phyloP scores from a whole-genome alignment of 2,888 invertebrate species.

The Mimachlamys varia region DNA sequence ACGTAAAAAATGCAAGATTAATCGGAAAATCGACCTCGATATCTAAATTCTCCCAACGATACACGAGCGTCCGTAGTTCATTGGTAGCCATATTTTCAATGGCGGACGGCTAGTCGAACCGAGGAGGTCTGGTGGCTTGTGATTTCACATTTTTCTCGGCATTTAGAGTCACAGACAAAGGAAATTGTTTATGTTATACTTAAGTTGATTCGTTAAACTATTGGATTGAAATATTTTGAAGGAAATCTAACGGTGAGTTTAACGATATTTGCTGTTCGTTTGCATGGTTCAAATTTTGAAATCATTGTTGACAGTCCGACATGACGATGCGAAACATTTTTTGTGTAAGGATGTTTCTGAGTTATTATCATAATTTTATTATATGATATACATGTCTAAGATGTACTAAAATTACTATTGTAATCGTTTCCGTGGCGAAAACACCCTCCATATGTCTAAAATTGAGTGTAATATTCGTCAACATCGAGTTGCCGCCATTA shows the following conservation, averaged over 20 bases:
- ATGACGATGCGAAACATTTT: slow-evolving; percentile 27
- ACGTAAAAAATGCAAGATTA: neutral
- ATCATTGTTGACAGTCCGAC: slow-evolving; percentile 29
- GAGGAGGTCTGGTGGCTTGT: slow-evolving; percentile 41
- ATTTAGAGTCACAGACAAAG: slow-evolving; percentile 50
- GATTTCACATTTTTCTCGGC: slow-evolving; percentile 45
- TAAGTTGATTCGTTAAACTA: slow-evolving; percentile 37
- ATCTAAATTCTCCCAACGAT: slow-evolving; percentile 70
- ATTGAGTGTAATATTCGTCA: slow-evolving; percentile 7
- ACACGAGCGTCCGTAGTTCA: slow-evolving; percentile 66
- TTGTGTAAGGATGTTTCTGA: neutral
- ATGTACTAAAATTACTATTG: neutral
- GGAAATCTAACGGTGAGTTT: slow-evolving; percentile 28
- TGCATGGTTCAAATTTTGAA: slow-evolving; percentile 25
- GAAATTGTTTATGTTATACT: slow-evolving; percentile 53
- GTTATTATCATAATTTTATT: neutral
- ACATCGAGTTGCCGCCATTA: slow-evolving; percentile 22
- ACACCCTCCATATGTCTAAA: neutral
- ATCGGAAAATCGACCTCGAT: neutral
- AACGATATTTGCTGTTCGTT: slow-evolving; percentile 25
- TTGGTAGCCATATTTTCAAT: slow-evolving; percentile 73
- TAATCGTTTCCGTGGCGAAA: neutral
- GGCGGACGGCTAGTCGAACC: slow-evolving; percentile 53
- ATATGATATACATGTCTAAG: neutral
- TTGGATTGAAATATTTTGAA: slow-evolving; percentile 39